Evolutionary conservation across 2,888 invertebrate genomes (phyloP).

Genomic region (Drosophila paucipuncta): DNA sequence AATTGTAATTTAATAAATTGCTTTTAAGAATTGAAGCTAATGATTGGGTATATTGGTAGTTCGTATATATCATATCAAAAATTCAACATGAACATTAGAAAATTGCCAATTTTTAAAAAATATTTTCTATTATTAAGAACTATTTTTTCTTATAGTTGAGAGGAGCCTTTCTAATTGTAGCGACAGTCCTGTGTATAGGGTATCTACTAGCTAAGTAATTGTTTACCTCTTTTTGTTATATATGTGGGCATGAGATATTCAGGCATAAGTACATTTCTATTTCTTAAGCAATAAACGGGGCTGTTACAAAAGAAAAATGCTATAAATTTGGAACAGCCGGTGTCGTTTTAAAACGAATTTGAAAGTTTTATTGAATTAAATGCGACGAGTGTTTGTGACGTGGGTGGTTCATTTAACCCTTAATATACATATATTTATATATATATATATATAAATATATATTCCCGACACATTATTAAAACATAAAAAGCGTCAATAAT

Average conservation of each 20-base stretch:
- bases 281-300: slow-evolving; percentile 62
- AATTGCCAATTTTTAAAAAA: background rate
- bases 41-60: background rate
- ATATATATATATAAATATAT: slow-evolving; percentile 48
- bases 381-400: slow-evolving; percentile 73
- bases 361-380: slow-evolving; percentile 78
- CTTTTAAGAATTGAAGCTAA: background rate
- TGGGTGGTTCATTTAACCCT: slow-evolving; percentile 74
- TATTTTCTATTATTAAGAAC: background rate
- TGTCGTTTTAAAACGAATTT: slow-evolving; percentile 77
- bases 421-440: slow-evolving; percentile 52
- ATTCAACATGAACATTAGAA: background rate
- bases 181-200: rapidly evolving
- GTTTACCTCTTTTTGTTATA: background rate
- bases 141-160: background rate
- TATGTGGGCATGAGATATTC: slow-evolving; percentile 30
- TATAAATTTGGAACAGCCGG: slow-evolving; percentile 76
- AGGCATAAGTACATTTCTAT: slow-evolving; percentile 51
- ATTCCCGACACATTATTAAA: slow-evolving; percentile 78
- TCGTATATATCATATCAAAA: background rate
- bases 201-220: background rate
- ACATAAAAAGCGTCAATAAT: slow-evolving; percentile 82
- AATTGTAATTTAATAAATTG: background rate
- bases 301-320: slow-evolving; percentile 66
- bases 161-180: background rate